A percentile compares a stretch with the other conserved stretches of the same genome.
Conservation (phyloP, 2,888 invertebrate species). For the Melieria picta region DNA sequence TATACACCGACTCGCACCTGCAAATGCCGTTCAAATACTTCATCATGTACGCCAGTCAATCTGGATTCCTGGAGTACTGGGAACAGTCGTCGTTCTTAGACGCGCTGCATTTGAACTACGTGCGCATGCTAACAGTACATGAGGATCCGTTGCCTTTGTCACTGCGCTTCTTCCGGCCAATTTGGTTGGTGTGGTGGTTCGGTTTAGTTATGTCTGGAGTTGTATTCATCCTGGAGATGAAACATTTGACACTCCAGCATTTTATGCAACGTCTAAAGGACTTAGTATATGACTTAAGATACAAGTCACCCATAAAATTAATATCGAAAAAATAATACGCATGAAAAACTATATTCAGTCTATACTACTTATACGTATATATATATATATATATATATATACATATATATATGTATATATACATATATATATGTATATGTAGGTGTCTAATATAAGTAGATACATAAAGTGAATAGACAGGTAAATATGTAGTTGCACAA, state of each 20-base stretch:
- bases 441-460: too few relatives aligned
- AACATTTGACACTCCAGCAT: slow-evolving; percentile 40
- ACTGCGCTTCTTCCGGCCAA: slow-evolving; percentile 47
- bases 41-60: slow-evolving; percentile 49
- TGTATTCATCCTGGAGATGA: slow-evolving; percentile 49
- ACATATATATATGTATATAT: too few relatives aligned
- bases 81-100: slow-evolving; percentile 50
- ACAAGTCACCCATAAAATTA: too few relatives aligned
- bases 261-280: too few relatives aligned
- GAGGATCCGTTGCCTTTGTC: slow-evolving; percentile 47
- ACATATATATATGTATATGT: too few relatives aligned
- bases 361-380: too few relatives aligned
- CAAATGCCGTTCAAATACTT: slow-evolving; percentile 47
- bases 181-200: slow-evolving; percentile 50
- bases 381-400: too few relatives aligned
- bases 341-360: too few relatives aligned
- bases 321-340: too few relatives aligned
- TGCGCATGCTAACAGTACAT: slow-evolving; percentile 40
- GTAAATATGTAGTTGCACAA: too few relatives aligned
- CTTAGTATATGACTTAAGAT: too few relatives aligned
- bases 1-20: slow-evolving; percentile 55
- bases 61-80: slow-evolving; percentile 51
- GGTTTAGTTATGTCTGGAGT: slow-evolving; percentile 48
- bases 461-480: too few relatives aligned
- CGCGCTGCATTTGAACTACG: slow-evolving; percentile 47